Percentiles rank a stretch among this genome's conserved stretches.
Conservation (phyloP, 2,113 vertebrate species). For the Lynx canadensis region DNA sequence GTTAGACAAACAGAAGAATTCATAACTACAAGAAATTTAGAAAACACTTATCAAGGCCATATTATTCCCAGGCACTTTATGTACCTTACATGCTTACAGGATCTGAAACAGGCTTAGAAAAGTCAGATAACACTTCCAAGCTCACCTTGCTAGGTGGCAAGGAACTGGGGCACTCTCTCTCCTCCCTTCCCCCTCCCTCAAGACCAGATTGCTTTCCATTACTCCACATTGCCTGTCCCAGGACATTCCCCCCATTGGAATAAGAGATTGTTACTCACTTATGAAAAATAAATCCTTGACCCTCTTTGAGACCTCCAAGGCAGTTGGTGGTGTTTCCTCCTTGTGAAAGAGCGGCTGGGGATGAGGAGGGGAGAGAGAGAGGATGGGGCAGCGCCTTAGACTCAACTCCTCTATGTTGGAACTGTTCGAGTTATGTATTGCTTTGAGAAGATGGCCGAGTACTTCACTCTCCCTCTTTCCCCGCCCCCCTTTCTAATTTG, state of each 20-base stretch:
- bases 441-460: constrained; percentile 42
- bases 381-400: not conserved
- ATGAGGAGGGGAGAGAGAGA: not conserved
- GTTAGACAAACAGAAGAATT: not conserved
- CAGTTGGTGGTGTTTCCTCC: constrained; percentile 42
- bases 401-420: not conserved
- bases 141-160: not conserved
- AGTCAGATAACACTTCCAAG: constrained; percentile 8
- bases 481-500: not conserved
- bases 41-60: not conserved
- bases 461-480: constrained; percentile 5
- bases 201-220: not conserved
- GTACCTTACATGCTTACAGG: constrained; percentile 3
- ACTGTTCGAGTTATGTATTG: not conserved
- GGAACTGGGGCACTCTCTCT: not conserved
- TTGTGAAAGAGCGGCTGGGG: not conserved
- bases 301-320: constrained; percentile 29
- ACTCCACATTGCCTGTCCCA: not conserved
- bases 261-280: constrained; percentile 69
- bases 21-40: not conserved
- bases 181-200: not conserved
- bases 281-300: constrained; percentile 59
- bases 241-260: not conserved
- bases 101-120: constrained; percentile 38
- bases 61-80: not conserved